These are phyloP conservation scores for Morus bassanus DNA, from an alignment of 2,797 vertebrate genomes.

Conservation along the genomic window DNA sequence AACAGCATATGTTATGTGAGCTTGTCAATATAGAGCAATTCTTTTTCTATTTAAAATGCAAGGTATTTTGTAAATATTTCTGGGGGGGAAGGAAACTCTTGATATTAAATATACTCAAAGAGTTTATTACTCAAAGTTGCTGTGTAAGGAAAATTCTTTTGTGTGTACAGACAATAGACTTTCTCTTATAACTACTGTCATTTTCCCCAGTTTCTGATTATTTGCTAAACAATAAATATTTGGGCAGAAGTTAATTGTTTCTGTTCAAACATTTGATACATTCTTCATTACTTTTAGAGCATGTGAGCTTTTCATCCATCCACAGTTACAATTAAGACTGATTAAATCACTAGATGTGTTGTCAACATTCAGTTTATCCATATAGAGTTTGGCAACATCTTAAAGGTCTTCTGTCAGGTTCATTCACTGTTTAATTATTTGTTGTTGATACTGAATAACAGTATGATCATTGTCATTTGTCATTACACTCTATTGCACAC, in stretches of 20 bases:
- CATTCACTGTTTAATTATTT: slow-evolving; percentile 78
- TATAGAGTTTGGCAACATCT: slow-evolving; percentile 77
- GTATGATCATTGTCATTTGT: slow-evolving; percentile 64
- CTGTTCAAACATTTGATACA: slow-evolving; percentile 68
- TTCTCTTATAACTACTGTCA: slow-evolving; percentile 35
- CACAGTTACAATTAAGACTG: slow-evolving; percentile 80
- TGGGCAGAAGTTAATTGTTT: slow-evolving; percentile 70
- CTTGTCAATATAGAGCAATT: not conserved
- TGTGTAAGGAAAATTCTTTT: not conserved
- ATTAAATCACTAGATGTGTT: slow-evolving; percentile 81
- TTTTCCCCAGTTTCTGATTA: slow-evolving; percentile 65
- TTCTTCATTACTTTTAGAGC: slow-evolving; percentile 72
- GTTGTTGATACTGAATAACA: slow-evolving; percentile 63
- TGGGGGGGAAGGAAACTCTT: not conserved
- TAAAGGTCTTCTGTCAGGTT: slow-evolving; percentile 84
- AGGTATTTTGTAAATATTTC: not conserved
- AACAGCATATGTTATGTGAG: not conserved
- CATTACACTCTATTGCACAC: slow-evolving; percentile 19
- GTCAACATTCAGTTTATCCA: slow-evolving; percentile 81
- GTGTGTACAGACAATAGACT: slow-evolving; percentile 13
- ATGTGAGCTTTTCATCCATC: slow-evolving; percentile 61
- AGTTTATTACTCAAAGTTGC: not conserved
- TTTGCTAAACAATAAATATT: slow-evolving; percentile 70
- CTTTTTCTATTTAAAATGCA: not conserved
- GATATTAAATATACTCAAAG: not conserved